Conservation (phyloP, 2,888 invertebrate genomes). For the Hypsopygia costalis region DNA sequence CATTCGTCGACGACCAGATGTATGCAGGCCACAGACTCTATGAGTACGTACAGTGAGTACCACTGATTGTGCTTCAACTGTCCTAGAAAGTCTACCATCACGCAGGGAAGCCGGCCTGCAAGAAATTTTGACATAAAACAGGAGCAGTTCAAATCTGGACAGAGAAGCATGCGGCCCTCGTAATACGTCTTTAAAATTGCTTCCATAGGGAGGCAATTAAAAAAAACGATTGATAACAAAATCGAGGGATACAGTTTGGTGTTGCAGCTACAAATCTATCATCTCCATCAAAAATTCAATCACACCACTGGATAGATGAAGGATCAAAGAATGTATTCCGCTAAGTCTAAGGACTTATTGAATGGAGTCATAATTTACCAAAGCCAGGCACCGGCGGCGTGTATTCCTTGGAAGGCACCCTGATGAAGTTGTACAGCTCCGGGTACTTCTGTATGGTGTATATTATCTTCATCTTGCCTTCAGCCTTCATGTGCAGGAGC, state of each 20-base stretch:
- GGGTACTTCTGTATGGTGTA: conserved; percentile 60
- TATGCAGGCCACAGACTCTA: conserved; percentile 81
- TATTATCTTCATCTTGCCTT: conserved; percentile 84
- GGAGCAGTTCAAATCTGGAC: too few species aligned
- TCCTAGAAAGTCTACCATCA: conserved; percentile 72
- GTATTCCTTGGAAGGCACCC: conserved; percentile 58
- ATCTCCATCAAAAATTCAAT: too few species aligned
- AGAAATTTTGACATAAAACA: too few species aligned
- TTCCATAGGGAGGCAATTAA: too few species aligned
- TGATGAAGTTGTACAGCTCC: conserved; percentile 72
- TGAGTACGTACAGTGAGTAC: conserved; percentile 81
- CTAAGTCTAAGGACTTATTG: too few species aligned
- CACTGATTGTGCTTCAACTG: conserved; percentile 76
- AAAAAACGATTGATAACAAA: too few species aligned
- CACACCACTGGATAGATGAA: too few species aligned
- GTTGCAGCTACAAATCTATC: too few species aligned
- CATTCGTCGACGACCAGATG: conserved; percentile 82
- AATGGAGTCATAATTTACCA: conserved; percentile 47
- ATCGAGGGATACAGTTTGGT: too few species aligned
- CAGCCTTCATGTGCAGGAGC: conserved; percentile 78
- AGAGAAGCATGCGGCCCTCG: too few species aligned
- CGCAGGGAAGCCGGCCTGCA: conserved; percentile 67
- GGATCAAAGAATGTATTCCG: too few species aligned
- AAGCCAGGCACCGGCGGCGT: conserved; percentile 55
- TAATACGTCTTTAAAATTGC: too few species aligned